Evolutionary conservation across 92 coral and sea anemone species (phyloP), one percentile per base, ranked within the genome.

Genomic region (Zoanthus sansibaricus): DNA sequence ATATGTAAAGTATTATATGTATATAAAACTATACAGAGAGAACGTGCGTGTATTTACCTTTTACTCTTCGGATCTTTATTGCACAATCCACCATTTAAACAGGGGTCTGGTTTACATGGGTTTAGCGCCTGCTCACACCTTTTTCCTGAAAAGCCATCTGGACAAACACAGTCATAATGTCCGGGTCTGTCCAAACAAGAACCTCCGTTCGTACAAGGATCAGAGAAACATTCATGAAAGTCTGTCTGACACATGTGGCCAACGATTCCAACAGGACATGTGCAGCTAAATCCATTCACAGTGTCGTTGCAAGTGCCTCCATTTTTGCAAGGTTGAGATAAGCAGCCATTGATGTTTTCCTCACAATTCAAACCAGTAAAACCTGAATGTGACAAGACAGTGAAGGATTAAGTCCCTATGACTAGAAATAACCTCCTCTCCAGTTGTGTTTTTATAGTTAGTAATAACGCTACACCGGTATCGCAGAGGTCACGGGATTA

Each of bases 11-110:
- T 25, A 25, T 25, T 1, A 5, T 12, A 12, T 6, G 64, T n/a
- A 37, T 37, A 25, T 37, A 0, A 37, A 20, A 58, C 3, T 12
- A 15, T 58, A n/a, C n/a, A 58, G n/a, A 58, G n/a, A 58, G 64
- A 58, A 4, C 64, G 6, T 12, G 64, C 6, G 4, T n/a, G 18
- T 76, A 16, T 11, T 17, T 76, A 76, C 80, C 80, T 55, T 20
- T 79, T 17, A n/a, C 17, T 61, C 16, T 45, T 32, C 8, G 17
- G n/a, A 17, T 79, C 71, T 6, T 58, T 66, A 18, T 7, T 79
- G 73, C 84, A 79, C 6, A 37, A n/a, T 79, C 84, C 84, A 9
- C 37, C 55, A 66, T 79, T 79, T 51, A 44, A 37, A 56, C 84
- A 79, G 32, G 84, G 84, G 33, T 66, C 55, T 33, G 84, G 73